Base-by-base conservation (phyloP, 2,888 invertebrate species). In the Xanthia togata region DNA sequence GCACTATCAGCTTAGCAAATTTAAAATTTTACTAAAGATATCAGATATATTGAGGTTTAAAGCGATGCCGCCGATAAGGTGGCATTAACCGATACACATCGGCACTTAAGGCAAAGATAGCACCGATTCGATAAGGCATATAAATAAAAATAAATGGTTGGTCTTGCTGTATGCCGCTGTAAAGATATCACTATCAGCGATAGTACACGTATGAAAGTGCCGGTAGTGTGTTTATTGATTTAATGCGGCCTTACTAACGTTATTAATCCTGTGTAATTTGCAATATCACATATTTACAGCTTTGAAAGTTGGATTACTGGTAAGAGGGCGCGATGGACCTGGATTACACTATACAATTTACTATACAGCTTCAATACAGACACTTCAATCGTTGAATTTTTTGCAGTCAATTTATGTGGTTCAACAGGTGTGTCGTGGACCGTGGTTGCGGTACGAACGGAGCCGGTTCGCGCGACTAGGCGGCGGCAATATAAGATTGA, bases 61-160 rank as follows among this genome's bases (percentile, higher is more conserved):
- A 94, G 89, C 90, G 94, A 95, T 92, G 94, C 93, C 93, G 93
- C 86, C 89, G 94, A 94, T 94, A 94, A 89, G 78, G 86, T 86
- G 89, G 94, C 92, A 94, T 95, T 95, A 94, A 88, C 87, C 92
- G 96, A 95, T 95, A 94, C 90, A 92, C 91, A 96, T 95, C 95
- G 93, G 90, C 94, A 95, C 95, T 95, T 94, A 94, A 92, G 92
- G 91, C 91, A 88, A 85, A 90, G 93, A 94, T 93, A 94, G 87
- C 91, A 88, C 75, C 90, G 83, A 89, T 89, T 88, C 88, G 95
- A 95, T 95, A 95, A 92, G 88, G 88, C 89, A 92, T 93, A 94
- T 94, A 95, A 95, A 95, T 95, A 96, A 92, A 95, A 94, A 94
- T 95, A 96, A 95, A 95, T 92, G 89, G 92, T 91, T 91, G 89